These are phyloP conservation scores for Salarias fasciatus DNA, from an alignment of 2,797 vertebrate species.

Conservation along the genomic window DNA sequence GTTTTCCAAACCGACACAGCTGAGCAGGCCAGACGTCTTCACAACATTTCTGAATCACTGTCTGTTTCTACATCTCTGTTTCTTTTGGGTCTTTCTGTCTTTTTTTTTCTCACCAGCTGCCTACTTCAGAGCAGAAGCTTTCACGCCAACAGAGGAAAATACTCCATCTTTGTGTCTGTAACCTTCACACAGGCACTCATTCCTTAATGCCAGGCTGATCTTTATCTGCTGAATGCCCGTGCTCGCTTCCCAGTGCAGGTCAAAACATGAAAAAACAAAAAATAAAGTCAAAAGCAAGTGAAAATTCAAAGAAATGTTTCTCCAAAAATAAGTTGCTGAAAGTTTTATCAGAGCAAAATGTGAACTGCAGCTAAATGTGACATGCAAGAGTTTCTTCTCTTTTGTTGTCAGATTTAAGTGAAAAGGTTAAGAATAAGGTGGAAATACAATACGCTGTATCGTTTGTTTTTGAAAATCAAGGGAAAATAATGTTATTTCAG, in stretches of 20 bases:
- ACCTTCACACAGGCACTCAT: slow-evolving; percentile 8
- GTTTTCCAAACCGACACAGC: slow-evolving; percentile 13
- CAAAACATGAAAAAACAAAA: slow-evolving; percentile 12
- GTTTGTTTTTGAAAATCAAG: too few species aligned
- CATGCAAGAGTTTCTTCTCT: too few species aligned
- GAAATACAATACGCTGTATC: too few species aligned
- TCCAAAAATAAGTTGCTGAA: background rate
- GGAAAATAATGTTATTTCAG: too few species aligned
- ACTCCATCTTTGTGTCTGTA: slow-evolving; percentile 3
- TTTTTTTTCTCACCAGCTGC: slow-evolving; percentile 9
- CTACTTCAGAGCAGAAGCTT: slow-evolving; percentile 22
- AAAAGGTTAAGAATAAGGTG: too few species aligned
- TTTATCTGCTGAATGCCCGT: slow-evolving; percentile 1
- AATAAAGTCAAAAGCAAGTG: background rate
- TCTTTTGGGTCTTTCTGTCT: background rate
- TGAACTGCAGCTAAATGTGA: too few species aligned
- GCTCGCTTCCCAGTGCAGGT: background rate
- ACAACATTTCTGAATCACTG: slow-evolving; percentile 27
- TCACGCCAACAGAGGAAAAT: slow-evolving; percentile 21
- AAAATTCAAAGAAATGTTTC: background rate
- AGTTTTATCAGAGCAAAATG: background rate
- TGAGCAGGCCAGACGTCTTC: slow-evolving; percentile 25
- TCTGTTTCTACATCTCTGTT: slow-evolving; percentile 29
- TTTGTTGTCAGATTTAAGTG: too few species aligned
- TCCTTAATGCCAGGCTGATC: background rate